These are phyloP conservation scores for Zelleria hepariella DNA, from an alignment of 2,888 invertebrate species.

Conservation along the genomic window DNA sequence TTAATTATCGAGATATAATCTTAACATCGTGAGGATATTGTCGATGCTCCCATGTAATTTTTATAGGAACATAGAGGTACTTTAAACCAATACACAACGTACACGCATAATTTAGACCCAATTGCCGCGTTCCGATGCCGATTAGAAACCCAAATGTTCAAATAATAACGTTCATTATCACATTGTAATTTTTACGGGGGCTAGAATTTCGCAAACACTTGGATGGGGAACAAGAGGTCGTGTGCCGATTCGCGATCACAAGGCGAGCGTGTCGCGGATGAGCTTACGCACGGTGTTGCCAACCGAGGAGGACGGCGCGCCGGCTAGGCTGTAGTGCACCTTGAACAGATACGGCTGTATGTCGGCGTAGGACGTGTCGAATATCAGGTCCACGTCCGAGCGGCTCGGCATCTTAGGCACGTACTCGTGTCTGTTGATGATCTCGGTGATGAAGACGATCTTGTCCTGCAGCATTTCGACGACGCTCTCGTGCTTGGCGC, in stretches of 20 bases:
- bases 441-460: constrained; percentile 93
- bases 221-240: not conserved
- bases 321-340: constrained; percentile 86
- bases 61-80: not conserved
- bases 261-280: constrained; percentile 86
- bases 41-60: not conserved
- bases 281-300: constrained; percentile 92
- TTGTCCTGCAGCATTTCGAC: constrained; percentile 92
- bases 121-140: not conserved
- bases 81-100: not conserved
- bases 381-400: constrained; percentile 92
- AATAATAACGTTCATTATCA: not conserved
- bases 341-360: constrained; percentile 98
- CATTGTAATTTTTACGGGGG: not conserved
- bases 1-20: not conserved
- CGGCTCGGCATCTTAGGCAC: constrained; percentile 96
- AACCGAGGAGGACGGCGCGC: constrained; percentile 84
- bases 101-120: not conserved
- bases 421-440: constrained; percentile 96
- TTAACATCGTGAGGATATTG: not conserved
- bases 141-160: not conserved
- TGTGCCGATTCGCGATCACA: no score
- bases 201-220: not conserved
- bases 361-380: constrained; percentile 93
- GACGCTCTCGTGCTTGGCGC: constrained; percentile 88